Evolutionary conservation across 2,797 vertebrate genomes (phyloP).

Genomic region (Otolemur crassicaudatus): DNA sequence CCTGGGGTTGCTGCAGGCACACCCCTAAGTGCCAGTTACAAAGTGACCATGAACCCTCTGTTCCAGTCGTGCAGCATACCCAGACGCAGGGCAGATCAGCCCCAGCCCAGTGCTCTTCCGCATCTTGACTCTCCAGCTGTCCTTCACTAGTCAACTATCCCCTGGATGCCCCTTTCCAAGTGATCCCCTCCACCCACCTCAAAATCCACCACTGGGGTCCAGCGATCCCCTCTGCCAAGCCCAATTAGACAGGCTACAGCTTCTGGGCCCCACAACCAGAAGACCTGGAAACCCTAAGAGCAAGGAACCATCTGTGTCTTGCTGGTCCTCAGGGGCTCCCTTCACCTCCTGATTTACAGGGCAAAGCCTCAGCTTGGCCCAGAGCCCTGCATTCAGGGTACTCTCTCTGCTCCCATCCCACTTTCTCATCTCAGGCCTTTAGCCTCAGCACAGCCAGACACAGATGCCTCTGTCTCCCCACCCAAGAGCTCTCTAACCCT

Average conservation of each 20-base stretch:
- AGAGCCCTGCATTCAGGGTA: background rate
- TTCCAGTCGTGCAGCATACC: background rate
- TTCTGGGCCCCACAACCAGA: background rate
- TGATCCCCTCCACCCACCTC: background rate
- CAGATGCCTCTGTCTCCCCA: background rate
- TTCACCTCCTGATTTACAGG: background rate
- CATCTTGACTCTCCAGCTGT: background rate
- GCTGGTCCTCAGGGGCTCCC: background rate
- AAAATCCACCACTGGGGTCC: background rate
- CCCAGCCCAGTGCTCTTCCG: background rate
- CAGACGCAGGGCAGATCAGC: background rate
- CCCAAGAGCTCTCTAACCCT: background rate
- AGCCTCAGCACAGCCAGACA: background rate
- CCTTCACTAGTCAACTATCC: background rate
- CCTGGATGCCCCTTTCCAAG: background rate
- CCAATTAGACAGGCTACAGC: background rate
- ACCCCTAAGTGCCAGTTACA: slow-evolving; percentile 60
- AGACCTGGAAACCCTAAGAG: background rate
- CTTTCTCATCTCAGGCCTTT: background rate
- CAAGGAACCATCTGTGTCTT: background rate
- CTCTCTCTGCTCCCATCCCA: background rate
- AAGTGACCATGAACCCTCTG: background rate
- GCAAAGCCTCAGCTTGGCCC: background rate
- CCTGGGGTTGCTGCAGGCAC: background rate
- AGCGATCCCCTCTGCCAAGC: background rate